These are phyloP conservation scores for Larimichthys polyactis DNA, from an alignment of 2,113 vertebrate species.

Conservation along the genomic window DNA sequence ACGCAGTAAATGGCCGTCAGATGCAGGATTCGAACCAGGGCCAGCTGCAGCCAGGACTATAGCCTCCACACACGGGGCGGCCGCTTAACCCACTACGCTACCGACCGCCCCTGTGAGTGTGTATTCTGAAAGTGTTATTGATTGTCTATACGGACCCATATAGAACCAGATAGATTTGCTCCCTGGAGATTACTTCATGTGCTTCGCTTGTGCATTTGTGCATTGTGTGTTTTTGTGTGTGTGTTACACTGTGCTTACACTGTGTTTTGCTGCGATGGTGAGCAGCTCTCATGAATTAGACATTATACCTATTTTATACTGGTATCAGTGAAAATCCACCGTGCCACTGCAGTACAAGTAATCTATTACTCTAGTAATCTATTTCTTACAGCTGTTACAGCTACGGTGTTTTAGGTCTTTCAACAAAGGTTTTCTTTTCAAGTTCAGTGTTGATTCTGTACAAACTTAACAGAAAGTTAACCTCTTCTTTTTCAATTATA, in stretches of 20 bases:
- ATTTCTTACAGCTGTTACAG: not conserved
- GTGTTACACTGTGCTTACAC: too few species aligned
- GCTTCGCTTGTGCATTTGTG: not conserved
- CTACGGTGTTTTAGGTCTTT: not conserved
- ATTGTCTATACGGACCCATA: conserved; percentile 22
- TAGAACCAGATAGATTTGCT: conserved; percentile 5
- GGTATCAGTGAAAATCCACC: conserved; percentile 33
- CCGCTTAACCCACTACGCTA: too few species aligned
- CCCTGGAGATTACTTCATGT: not conserved
- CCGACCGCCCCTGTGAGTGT: too few species aligned
- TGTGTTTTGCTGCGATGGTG: conserved; percentile 4
- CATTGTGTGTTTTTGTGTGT: not conserved
- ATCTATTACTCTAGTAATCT: not conserved
- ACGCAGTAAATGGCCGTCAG: too few species aligned
- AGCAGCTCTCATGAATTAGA: too few species aligned
- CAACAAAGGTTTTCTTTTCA: not conserved
- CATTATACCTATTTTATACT: too few species aligned
- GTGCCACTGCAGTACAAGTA: not conserved
- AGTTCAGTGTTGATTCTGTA: too few species aligned
- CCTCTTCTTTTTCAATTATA: not conserved
- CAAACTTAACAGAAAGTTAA: too few species aligned
- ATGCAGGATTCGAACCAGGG: too few species aligned
- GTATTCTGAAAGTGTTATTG: conserved; percentile 38
- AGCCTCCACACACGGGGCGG: too few species aligned
- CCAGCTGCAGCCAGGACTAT: too few species aligned